phyloP scores from a whole-genome alignment of 2,888 invertebrate species.

The Lasioglossum oenotherae region DNA sequence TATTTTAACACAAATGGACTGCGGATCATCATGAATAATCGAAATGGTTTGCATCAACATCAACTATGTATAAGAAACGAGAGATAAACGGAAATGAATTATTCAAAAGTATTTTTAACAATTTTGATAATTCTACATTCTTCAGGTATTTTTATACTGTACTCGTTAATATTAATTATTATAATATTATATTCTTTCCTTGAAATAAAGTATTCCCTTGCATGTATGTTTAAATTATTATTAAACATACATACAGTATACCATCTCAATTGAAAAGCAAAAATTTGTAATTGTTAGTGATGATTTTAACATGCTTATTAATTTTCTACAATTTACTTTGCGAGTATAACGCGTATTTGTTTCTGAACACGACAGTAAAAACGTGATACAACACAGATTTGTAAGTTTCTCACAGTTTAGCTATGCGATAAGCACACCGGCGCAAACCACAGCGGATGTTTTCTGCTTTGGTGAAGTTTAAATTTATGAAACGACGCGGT shows the following conservation, averaged over 20 bases:
- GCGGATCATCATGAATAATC: not conserved
- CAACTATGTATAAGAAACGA: not conserved
- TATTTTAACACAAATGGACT: not conserved
- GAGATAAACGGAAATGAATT: not conserved
- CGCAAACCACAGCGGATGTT: slow-evolving; percentile 1
- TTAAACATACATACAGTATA: not conserved
- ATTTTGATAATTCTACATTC: not conserved
- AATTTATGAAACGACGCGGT: slow-evolving; percentile 35
- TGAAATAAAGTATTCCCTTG: not conserved
- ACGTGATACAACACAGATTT: not conserved
- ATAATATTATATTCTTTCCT: not conserved
- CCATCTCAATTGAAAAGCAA: not conserved
- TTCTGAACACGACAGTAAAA: not conserved
- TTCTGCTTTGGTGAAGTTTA: slow-evolving; percentile 30
- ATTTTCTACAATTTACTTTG: not conserved
- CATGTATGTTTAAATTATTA: not conserved
- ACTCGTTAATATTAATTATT: no score
- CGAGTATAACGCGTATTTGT: not conserved
- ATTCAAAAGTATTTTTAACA: not conserved
- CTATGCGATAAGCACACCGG: not conserved
- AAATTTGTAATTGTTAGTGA: not conserved
- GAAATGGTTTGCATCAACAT: not conserved
- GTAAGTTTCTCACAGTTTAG: not conserved
- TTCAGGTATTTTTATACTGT: no score
- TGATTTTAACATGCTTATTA: not conserved